These are phyloP conservation scores for Tenthredo amoena DNA, from an alignment of 2,888 invertebrate genomes.

Conservation along the genomic window DNA sequence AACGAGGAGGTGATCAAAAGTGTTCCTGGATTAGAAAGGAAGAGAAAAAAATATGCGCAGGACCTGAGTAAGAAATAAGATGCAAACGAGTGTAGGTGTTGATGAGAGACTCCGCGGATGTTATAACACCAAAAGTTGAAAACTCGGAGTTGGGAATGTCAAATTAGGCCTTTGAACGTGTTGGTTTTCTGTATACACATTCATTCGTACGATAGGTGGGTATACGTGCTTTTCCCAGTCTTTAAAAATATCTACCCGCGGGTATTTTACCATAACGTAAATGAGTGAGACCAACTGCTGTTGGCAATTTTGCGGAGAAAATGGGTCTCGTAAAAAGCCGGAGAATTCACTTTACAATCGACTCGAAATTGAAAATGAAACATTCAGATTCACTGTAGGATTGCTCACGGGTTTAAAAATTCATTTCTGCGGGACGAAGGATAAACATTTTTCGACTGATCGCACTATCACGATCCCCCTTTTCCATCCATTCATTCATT, in stretches of 20 bases:
- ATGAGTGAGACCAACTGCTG: constrained; percentile 3
- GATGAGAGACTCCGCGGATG: constrained; percentile 18
- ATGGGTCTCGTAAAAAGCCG: neutral
- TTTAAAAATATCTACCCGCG: neutral
- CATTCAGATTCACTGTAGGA: neutral
- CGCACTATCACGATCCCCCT: neutral
- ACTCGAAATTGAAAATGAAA: constrained; percentile 26
- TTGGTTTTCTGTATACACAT: constrained; percentile 11
- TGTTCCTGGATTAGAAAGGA: neutral
- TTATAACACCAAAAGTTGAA: neutral
- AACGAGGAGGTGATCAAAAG: neutral
- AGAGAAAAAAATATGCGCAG: neutral
- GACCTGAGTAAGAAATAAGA: neutral
- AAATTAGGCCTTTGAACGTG: constrained; percentile 17
- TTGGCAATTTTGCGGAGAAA: neutral
- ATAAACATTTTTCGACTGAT: neutral
- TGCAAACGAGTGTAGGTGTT: constrained; percentile 30
- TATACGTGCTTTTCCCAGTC: neutral
- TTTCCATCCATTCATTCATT: neutral
- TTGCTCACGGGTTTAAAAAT: neutral
- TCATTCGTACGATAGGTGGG: neutral
- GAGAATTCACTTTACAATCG: neutral
- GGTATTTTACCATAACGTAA: constrained; percentile 6
- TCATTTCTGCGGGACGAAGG: neutral
- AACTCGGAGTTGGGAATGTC: constrained; percentile 9